phyloP scores from a whole-genome alignment of 2,888 invertebrate species.

The Drosophila limbata region DNA sequence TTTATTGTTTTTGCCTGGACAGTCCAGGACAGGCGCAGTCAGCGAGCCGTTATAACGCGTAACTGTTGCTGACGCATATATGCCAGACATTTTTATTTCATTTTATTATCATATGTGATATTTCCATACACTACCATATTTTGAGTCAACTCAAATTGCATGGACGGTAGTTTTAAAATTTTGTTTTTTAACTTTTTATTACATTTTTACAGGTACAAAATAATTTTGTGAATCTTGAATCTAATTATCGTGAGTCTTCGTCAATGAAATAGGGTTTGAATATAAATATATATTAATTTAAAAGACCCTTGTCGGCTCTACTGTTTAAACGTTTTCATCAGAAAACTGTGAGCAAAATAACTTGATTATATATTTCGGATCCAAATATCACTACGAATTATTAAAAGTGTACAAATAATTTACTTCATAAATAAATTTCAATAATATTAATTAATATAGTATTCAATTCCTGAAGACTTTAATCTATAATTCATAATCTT shows the following conservation, averaged over 20 bases:
- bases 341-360: too few species aligned
- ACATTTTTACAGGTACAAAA: not conserved
- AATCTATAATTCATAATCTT: not conserved
- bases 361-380: too few species aligned
- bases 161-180: not conserved
- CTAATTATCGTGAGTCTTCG: not conserved
- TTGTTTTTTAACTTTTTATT: not conserved
- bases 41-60: slow-evolving; percentile 60
- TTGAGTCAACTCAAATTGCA: not conserved
- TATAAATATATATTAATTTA: too few species aligned
- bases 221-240: not conserved
- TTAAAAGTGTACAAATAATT: too few species aligned
- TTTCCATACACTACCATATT: slow-evolving; percentile 23
- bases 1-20: slow-evolving; percentile 63
- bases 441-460: not conserved
- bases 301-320: too few species aligned
- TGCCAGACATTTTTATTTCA: slow-evolving; percentile 67
- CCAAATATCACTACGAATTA: too few species aligned
- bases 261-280: too few species aligned
- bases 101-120: slow-evolving; percentile 61
- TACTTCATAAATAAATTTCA: too few species aligned
- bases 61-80: slow-evolving; percentile 79
- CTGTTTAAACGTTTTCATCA: too few species aligned
- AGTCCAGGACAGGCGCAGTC: slow-evolving; percentile 45
- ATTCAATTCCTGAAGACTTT: not conserved